Evolutionary conservation across 2,888 invertebrate species (phyloP), one percentile per base, ranked within the genome.

Genomic region (Eilema caniola): DNA sequence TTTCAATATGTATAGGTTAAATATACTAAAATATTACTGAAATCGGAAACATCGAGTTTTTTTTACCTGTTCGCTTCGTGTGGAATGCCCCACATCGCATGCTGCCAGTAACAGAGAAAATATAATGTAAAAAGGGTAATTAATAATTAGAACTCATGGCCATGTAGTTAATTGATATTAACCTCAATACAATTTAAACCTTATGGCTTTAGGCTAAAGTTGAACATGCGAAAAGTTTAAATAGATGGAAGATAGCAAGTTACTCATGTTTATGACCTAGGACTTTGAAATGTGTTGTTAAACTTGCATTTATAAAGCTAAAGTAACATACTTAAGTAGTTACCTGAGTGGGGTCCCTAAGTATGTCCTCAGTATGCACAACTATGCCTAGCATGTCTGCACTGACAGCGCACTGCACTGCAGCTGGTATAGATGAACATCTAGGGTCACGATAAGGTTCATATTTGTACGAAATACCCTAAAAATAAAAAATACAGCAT

Each of bases 311-410:
- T 25, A 59, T 25, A 47, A 47, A 47, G 47, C 47, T 47, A 16
- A 23, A 2, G 47, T n/a, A 25, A 24, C 7, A 37, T 53, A 31
- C n/a, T 61, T 3, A 61, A 63, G n/a, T 56, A 61, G 10, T 60
- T 57, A 97, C 97, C 96, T 98, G 97, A 33, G 96, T 96, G 11
- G 98, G 97, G 93, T 99, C 98, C 74, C 98, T 95, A 65, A 99
- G 95, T 80, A 98, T 95, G 88, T 99, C 99, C 93, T 99, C 99
- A 0, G 98, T 98, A 88, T 99, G 98, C 14, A 98, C 98, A 77
- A 98, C 98, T 78, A 99, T 97, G 24, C 99, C 99, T 88, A 99
- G 94, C 69, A 99, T 96, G 86, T 98, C 98, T 74, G 97, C 96
- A 85, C 97, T 97, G 62, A 97, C 95, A 0, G 99, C 98, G 91